Conservation (phyloP, 2,797 vertebrate species). For the Sebastolobus alascanus region DNA sequence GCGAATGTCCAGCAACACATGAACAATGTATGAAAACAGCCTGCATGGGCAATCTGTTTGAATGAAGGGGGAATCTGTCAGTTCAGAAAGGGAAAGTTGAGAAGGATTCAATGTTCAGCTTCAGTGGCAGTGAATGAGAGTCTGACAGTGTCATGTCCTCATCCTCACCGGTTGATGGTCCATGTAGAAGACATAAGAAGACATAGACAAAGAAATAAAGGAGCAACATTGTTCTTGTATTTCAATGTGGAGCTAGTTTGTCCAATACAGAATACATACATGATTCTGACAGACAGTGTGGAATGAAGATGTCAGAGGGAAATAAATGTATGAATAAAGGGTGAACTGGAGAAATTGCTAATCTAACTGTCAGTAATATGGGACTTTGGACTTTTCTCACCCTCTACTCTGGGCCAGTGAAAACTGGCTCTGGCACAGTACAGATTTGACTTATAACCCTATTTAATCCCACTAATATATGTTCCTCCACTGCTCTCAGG, state of each 20-base stretch:
- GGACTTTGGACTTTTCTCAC: background rate
- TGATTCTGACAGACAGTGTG: background rate
- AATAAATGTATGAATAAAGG: background rate
- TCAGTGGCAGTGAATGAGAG: too few relatives aligned
- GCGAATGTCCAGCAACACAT: too few relatives aligned
- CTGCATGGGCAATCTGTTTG: too few relatives aligned
- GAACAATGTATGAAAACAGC: too few relatives aligned
- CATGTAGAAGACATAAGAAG: background rate
- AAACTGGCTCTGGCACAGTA: background rate
- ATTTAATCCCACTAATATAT: background rate
- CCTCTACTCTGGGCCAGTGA: background rate
- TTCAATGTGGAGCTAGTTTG: too few relatives aligned
- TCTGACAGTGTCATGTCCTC: too few relatives aligned
- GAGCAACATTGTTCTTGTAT: background rate
- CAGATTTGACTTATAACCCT: background rate
- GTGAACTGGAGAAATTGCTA: background rate
- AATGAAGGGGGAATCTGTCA: too few relatives aligned
- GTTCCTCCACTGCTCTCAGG: constrained; percentile 62
- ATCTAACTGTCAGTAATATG: background rate
- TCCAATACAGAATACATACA: too few relatives aligned
- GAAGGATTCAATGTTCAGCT: too few relatives aligned
- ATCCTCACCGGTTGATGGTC: background rate
- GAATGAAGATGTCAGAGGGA: background rate
- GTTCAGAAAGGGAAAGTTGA: too few relatives aligned
- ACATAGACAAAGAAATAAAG: background rate